Base-by-base conservation (phyloP, 2,113 vertebrate species). In the Solenodon paradoxus region DNA sequence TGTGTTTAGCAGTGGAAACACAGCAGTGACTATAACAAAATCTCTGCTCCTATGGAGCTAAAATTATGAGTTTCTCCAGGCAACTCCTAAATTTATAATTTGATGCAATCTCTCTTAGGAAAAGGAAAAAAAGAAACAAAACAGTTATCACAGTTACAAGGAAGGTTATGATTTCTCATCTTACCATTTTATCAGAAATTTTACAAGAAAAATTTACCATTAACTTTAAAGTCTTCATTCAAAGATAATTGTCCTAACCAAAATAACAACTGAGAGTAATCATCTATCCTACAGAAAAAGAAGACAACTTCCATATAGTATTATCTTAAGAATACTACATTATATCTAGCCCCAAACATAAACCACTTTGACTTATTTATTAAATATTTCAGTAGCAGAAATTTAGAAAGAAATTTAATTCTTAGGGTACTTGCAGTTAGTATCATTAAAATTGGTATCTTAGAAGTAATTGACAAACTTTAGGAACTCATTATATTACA, bases 131-230 rank as follows among this genome's bases (percentile, higher is more conserved):
- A 64, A 68, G 2, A 0, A 94, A 69, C 2, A 68, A 94, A 78
- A 92, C 5, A 69, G 12, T 57, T 28, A 59, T 69, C 20, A 74
- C 7, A 68, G 7, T 17, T 82, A 7, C 42, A 72, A 68, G 10
- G 20, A 90, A 74, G 9, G 75, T 78, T 75, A 90, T 30, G 7
- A 1, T 38, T 95, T 71, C 12, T 80, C 35, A 57, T 2, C n/a
- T 59, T 59, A 59, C 28, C 24, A 59, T 28, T 3, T 59, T 26
- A 59, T 8, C 24, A 59, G 57, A 28, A 5, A n/a, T n/a, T n/a
- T n/a, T n/a, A n/a, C n/a, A n/a, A 81, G 19, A 96, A 92, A 96
- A 91, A 38, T 35, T 69, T 53, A 53, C 32, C 9, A 57, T 40
- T 45, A 32, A 71, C 32, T 49, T 40, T 45, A 77, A 88, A 68